Evolutionary conservation across 2,113 vertebrate species (phyloP).

Genomic region (Phycodurus eques): DNA sequence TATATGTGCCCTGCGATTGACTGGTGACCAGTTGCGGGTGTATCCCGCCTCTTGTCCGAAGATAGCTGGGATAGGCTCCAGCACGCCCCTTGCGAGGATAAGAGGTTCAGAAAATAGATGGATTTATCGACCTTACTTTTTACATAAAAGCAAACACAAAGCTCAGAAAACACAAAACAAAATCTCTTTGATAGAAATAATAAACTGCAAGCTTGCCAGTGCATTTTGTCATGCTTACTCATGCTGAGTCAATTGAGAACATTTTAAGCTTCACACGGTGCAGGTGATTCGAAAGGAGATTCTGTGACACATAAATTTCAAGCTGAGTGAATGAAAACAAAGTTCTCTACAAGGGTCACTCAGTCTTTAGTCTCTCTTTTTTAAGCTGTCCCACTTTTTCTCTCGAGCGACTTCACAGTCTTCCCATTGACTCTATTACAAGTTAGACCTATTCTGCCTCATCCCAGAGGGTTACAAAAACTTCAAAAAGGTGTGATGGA

Average conservation of each 20-base stretch:
- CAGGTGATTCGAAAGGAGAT: slow-evolving; percentile 4
- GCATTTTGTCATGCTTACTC: neutral
- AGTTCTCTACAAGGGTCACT: slow-evolving; percentile 10
- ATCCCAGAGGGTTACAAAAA: slow-evolving; percentile 49
- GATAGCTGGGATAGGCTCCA: no score
- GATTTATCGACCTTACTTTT: neutral
- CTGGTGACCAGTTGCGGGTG: no score
- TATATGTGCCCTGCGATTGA: no score
- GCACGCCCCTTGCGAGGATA: no score
- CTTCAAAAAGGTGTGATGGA: slow-evolving; percentile 59
- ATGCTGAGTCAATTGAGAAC: neutral
- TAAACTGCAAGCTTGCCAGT: neutral
- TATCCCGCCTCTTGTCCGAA: no score
- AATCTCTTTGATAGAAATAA: neutral
- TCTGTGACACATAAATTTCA: slow-evolving; percentile 2
- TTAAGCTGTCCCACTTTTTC: slow-evolving; percentile 27
- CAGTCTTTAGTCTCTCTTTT: slow-evolving; percentile 24
- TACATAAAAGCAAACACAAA: neutral
- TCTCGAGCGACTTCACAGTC: slow-evolving; percentile 19
- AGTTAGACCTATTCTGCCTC: slow-evolving; percentile 29
- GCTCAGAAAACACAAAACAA: neutral
- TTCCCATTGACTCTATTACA: slow-evolving; percentile 37
- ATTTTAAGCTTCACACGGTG: slow-evolving; percentile 10
- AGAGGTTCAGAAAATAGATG: no score
- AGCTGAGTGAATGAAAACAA: neutral